Percentiles rank a stretch among this genome's conserved stretches.
Conservation (phyloP, 2,888 invertebrate genomes). For the Cephus nigrinus region DNA sequence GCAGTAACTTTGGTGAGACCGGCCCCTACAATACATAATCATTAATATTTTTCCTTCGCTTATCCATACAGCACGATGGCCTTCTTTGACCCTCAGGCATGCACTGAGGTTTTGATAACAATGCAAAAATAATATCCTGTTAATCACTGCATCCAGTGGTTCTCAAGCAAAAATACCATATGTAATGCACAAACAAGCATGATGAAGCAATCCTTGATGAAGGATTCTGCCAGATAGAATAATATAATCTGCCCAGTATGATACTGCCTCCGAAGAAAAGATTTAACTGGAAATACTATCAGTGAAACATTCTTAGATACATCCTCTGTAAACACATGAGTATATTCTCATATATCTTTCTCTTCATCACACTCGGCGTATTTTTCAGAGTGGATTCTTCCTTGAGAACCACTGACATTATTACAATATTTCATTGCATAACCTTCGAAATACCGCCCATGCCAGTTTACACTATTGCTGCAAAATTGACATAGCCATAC, state of each 20-base stretch:
- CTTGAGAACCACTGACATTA: slow-evolving; percentile 11
- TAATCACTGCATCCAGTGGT: slow-evolving; percentile 31
- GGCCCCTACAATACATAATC: not conserved
- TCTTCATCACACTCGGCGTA: not conserved
- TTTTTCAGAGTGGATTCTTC: not conserved
- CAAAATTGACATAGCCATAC: not conserved
- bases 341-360: not conserved
- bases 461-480: not conserved
- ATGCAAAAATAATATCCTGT: slow-evolving; percentile 45
- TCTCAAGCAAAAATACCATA: slow-evolving; percentile 21
- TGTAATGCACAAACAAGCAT: not conserved
- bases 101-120: slow-evolving; percentile 31
- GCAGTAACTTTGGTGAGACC: too few relatives aligned
- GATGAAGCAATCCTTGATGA: not conserved
- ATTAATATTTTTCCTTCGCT: slow-evolving; percentile 31
- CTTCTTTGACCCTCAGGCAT: slow-evolving; percentile 42
- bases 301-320: not conserved
- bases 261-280: not conserved
- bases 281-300: not conserved
- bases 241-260: not conserved
- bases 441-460: slow-evolving; percentile 7
- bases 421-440: slow-evolving; percentile 12
- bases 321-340: not conserved
- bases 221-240: not conserved
- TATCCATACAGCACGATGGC: slow-evolving; percentile 41